These are phyloP conservation scores for Diaphora mendica DNA, from an alignment of 2,888 invertebrate genomes.

Conservation along the genomic window DNA sequence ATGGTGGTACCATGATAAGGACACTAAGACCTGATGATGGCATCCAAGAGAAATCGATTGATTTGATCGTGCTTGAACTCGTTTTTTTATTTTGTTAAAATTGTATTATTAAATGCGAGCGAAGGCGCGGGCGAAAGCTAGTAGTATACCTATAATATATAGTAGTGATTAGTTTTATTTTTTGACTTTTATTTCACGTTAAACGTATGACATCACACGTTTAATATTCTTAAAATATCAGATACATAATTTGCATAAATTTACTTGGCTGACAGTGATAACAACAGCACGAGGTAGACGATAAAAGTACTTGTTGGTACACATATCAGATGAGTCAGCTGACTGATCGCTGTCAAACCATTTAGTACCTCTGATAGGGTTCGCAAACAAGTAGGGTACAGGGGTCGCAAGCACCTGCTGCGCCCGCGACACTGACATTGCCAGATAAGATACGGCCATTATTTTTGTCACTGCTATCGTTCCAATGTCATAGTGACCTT, in stretches of 20 bases:
- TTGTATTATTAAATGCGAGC: too few species aligned
- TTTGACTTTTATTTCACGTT: background rate
- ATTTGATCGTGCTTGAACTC: too few species aligned
- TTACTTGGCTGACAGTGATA: conserved; percentile 1
- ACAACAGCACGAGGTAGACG: conserved; percentile 17
- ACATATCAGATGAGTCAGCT: conserved; percentile 40
- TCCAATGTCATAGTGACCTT: conserved; percentile 86
- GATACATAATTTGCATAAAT: background rate
- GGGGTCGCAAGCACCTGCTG: conserved; percentile 82
- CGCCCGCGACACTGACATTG: conserved; percentile 83
- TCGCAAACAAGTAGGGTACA: conserved; percentile 64
- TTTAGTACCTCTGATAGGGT: conserved; percentile 48
- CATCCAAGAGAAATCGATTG: too few species aligned
- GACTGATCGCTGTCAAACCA: conserved; percentile 40
- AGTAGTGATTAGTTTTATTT: too few species aligned
- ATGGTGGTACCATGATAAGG: too few species aligned
- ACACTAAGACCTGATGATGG: too few species aligned
- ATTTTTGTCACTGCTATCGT: conserved; percentile 82
- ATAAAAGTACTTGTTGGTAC: conserved; percentile 18
- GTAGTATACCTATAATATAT: too few species aligned
- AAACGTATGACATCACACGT: background rate
- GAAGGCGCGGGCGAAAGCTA: too few species aligned
- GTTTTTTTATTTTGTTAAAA: too few species aligned
- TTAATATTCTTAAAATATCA: background rate
- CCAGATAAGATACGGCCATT: conserved; percentile 85